These are phyloP conservation scores for Ctenomys sociabilis DNA, from an alignment of 2,113 vertebrate species.

Conservation along the genomic window DNA sequence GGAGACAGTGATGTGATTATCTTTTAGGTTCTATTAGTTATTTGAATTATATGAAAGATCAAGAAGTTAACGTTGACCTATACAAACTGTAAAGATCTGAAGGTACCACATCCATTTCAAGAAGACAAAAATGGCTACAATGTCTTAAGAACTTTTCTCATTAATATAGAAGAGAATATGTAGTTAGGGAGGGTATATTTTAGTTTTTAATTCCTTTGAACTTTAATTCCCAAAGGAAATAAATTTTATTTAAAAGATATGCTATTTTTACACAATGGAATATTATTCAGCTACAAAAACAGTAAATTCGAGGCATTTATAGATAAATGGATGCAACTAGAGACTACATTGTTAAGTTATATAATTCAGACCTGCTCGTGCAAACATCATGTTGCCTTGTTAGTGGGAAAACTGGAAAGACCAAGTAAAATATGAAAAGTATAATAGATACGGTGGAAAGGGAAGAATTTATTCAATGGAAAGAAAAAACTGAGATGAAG, in stretches of 20 bases:
- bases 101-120: background rate
- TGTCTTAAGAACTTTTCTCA: slow-evolving; percentile 36
- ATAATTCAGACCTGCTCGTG: too few relatives aligned
- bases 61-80: slow-evolving; percentile 10
- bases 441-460: too few relatives aligned
- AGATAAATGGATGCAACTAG: too few relatives aligned
- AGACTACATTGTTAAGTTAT: too few relatives aligned
- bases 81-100: slow-evolving; percentile 19
- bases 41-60: slow-evolving; percentile 58
- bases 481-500: too few relatives aligned
- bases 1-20: background rate
- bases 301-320: too few relatives aligned
- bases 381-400: too few relatives aligned
- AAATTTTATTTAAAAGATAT: slow-evolving; percentile 21
- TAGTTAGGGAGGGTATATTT: background rate
- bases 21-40: background rate
- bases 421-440: too few relatives aligned
- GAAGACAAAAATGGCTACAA: background rate
- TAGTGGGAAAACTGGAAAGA: too few relatives aligned
- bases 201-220: slow-evolving; percentile 46
- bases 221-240: slow-evolving; percentile 22
- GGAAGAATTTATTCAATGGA: too few relatives aligned
- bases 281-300: too few relatives aligned
- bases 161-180: slow-evolving; percentile 27
- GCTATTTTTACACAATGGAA: too few relatives aligned